phyloP scores from a whole-genome alignment of 2,113 vertebrate species.

The Echinops telfairi region DNA sequence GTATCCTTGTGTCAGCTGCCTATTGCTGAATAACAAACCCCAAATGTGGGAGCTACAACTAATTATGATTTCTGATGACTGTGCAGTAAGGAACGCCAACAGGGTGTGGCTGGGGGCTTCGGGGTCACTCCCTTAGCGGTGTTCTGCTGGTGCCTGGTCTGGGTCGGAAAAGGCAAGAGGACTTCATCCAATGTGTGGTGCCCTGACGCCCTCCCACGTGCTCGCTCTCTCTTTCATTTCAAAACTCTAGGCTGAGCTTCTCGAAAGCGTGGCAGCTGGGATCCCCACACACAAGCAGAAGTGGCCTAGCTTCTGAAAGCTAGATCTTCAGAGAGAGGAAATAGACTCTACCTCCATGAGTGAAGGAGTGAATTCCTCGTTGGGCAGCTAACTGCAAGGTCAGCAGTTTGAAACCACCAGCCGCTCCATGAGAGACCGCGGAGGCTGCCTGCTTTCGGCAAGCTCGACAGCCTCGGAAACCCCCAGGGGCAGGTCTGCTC shows the following conservation, averaged over 20 bases:
- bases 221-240: background rate
- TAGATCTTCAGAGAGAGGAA: background rate
- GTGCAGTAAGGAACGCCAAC: background rate
- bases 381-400: no score
- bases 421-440: no score
- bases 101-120: background rate
- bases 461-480: no score
- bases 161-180: background rate
- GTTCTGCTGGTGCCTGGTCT: background rate
- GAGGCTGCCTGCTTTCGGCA: no score
- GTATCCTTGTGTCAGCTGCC: background rate
- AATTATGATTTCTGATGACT: background rate
- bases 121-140: background rate
- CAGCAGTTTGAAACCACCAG: no score
- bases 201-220: accelerated
- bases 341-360: background rate
- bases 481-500: no score
- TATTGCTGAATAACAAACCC: background rate
- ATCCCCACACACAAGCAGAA: background rate
- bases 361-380: background rate
- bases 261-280: accelerated
- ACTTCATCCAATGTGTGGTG: accelerated
- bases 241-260: background rate
- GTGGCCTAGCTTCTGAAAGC: background rate
- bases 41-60: no score